Evolutionary conservation across 2,113 vertebrate genomes (phyloP), one percentile per base, ranked within the genome.

Genomic region (Rhinolophus sinicus): DNA sequence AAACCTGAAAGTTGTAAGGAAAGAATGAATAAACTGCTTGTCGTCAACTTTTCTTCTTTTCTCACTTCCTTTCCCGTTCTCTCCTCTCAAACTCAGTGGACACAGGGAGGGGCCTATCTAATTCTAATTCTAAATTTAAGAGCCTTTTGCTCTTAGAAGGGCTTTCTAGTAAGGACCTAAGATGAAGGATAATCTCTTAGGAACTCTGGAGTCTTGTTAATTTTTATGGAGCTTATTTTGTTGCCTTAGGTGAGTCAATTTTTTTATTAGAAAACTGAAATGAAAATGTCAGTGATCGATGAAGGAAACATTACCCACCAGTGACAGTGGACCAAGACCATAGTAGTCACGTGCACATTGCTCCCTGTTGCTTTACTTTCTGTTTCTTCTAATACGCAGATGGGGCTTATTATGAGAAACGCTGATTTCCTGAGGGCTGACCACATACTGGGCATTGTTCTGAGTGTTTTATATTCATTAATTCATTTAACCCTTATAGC

Each of bases 1-100:
- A 44, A 93, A n/a, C n/a, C 67, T 65, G 22, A 95, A 73, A 52
- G 47, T 70, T 75, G 6, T 28, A 76, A 96, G 60, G 72, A 93
- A 77, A 91, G 16, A 47, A 54, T 35, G 50, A 76, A 33, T 56
- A 80, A 38, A 50, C 18, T 67, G 62, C 67, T 72, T 40, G 67
- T 44, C 16, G 65, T n/a, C 26, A 92, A 40, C 33, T 80, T 44
- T 86, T 47, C 12, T 73, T 18, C 40, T 6, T 30, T 44, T 54
- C 62, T 87, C 60, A 18, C n/a, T 47, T 62, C 13, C 40, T 78
- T 80, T 30, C n/a, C 70, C 38, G 10, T 60, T 13, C 21, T 11
- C n/a, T 38, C 64, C 76, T 84, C 47, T 35, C 16, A 54, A 11
- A 73, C 44, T 82, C 83, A 70, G 12, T 52, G 50, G 47, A 38